These are phyloP conservation scores for Morpho achilles DNA, from an alignment of 2,888 invertebrate genomes.

Conservation along the genomic window DNA sequence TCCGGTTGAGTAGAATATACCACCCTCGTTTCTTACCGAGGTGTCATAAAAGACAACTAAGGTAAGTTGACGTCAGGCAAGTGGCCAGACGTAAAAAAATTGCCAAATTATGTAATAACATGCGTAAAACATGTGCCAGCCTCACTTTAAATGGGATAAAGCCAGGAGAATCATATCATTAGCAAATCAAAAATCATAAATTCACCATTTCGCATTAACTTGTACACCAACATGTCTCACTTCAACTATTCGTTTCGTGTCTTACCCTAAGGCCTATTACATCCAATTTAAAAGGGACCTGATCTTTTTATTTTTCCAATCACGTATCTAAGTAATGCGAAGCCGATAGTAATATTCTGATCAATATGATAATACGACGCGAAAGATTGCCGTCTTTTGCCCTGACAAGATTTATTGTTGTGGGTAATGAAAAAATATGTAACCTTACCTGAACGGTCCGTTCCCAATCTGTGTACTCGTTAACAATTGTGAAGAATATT, in stretches of 20 bases:
- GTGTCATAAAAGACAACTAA: too few relatives aligned
- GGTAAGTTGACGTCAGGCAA: too few relatives aligned
- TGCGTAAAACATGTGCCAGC: too few relatives aligned
- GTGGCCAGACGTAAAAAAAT: too few relatives aligned
- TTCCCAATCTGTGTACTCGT: conserved; percentile 99
- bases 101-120: too few relatives aligned
- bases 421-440: conserved; percentile 18
- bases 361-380: conserved; percentile 27
- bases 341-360: conserved; percentile 30
- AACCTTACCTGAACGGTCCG: conserved; percentile 83
- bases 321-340: conserved; percentile 31
- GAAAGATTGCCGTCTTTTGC: conserved; percentile 26
- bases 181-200: too few relatives aligned
- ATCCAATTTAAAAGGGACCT: conserved; percentile 21
- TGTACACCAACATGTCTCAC: conserved; percentile 4
- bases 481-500: conserved; percentile 97
- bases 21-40: too few relatives aligned
- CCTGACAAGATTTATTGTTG: conserved; percentile 19
- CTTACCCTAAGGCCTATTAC: conserved; percentile 19
- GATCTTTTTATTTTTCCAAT: conserved; percentile 27
- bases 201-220: too few relatives aligned
- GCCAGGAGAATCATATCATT: too few relatives aligned
- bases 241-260: conserved; percentile 12
- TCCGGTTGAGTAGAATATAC: too few relatives aligned
- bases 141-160: too few relatives aligned